These are phyloP conservation scores for Pterocles gutturalis DNA, from an alignment of 2,113 vertebrate species.

Conservation along the genomic window DNA sequence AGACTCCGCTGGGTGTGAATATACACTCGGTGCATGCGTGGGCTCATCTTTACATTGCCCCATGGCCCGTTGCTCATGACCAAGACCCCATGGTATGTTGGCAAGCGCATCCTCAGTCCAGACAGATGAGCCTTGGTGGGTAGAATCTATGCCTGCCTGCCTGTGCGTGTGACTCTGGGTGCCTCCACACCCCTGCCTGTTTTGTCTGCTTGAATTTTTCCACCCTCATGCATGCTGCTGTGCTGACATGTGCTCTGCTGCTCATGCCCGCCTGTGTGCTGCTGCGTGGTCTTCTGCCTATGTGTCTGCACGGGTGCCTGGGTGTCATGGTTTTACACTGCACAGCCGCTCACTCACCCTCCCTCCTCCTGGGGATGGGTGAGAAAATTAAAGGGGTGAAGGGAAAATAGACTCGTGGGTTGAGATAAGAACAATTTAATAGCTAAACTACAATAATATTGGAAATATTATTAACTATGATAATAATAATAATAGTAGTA, in stretches of 20 bases:
- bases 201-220: not conserved
- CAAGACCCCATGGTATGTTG: accelerated
- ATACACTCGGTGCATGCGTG: accelerated
- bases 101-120: not conserved
- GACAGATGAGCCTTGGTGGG: not conserved
- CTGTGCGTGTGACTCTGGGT: not conserved
- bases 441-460: too few species aligned
- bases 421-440: too few species aligned
- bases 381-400: too few species aligned
- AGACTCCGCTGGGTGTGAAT: not conserved
- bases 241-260: not conserved
- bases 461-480: too few species aligned
- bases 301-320: accelerated
- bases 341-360: too few species aligned
- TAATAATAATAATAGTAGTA: too few species aligned
- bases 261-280: not conserved
- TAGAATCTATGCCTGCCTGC: accelerated
- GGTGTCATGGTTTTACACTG: too few species aligned
- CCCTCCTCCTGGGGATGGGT: too few species aligned
- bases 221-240: not conserved
- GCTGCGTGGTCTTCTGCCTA: not conserved
- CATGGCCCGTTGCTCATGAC: accelerated
- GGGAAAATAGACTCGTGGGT: too few species aligned
- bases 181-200: not conserved
- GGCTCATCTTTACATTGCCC: not conserved